Evolutionary conservation across 2,797 vertebrate species (phyloP).

Genomic region (Harpagifer antarcticus): DNA sequence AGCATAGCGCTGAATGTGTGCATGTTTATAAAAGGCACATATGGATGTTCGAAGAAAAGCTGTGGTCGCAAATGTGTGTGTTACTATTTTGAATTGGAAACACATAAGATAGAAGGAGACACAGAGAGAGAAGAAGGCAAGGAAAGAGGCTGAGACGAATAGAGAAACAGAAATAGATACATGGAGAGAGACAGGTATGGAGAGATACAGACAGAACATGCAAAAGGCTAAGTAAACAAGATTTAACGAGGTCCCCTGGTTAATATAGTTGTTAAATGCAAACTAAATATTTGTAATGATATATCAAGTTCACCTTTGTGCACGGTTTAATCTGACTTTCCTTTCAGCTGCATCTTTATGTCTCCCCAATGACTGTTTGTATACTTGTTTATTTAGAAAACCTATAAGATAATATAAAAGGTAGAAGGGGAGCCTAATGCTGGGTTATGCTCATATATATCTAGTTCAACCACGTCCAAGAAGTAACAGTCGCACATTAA

Average conservation of each 20-base stretch:
- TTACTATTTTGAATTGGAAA: slow-evolving; percentile 41
- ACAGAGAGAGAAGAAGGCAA: background rate
- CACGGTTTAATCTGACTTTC: background rate
- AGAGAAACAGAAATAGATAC: slow-evolving; percentile 7
- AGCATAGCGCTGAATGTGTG: slow-evolving; percentile 24
- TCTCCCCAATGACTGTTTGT: background rate
- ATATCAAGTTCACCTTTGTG: background rate
- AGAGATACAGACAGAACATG: slow-evolving; percentile 3
- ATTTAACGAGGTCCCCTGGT: background rate
- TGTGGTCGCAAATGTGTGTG: slow-evolving; percentile 41
- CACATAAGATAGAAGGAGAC: slow-evolving; percentile 15
- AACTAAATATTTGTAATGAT: slow-evolving; percentile 11
- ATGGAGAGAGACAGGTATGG: slow-evolving; percentile 21
- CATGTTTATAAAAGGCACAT: slow-evolving; percentile 48
- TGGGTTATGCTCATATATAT: too few relatives aligned
- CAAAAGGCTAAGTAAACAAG: slow-evolving; percentile 40
- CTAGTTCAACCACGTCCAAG: background rate
- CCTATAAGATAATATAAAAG: too few relatives aligned
- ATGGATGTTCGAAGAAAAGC: slow-evolving; percentile 62
- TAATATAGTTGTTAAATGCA: slow-evolving; percentile 16
- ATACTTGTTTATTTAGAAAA: too few relatives aligned
- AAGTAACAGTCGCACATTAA: background rate
- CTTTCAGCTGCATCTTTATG: background rate
- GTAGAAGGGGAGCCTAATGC: too few relatives aligned
- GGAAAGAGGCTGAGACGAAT: slow-evolving; percentile 2